phyloP scores from a whole-genome alignment of 2,888 invertebrate genomes.

The Eilema depressum region DNA sequence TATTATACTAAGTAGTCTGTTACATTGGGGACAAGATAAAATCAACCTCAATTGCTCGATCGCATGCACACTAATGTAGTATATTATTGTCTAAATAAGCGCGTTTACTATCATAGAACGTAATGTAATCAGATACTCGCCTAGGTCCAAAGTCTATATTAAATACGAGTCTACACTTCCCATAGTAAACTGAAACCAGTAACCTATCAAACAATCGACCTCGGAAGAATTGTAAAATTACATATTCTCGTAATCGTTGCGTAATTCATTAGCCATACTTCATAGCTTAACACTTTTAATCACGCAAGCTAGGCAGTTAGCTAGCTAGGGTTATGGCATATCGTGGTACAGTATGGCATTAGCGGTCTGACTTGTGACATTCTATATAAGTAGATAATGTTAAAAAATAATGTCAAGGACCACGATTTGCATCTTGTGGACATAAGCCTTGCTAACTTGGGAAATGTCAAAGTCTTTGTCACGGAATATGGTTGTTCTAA shows the following conservation, averaged over 20 bases:
- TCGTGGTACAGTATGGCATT: neutral
- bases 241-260: constrained; percentile 25
- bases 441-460: constrained; percentile 53
- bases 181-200: constrained; percentile 20
- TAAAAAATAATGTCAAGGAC: constrained; percentile 77
- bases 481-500: constrained; percentile 9
- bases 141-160: constrained; percentile 14
- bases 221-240: constrained; percentile 28
- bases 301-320: constrained; percentile 24
- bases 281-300: constrained; percentile 22
- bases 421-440: constrained; percentile 68
- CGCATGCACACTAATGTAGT: constrained; percentile 13
- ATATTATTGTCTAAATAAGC: constrained; percentile 12
- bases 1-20: neutral
- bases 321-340: constrained; percentile 20
- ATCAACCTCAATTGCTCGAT: constrained; percentile 19
- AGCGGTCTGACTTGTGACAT: constrained; percentile 49
- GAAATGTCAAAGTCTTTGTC: constrained; percentile 38
- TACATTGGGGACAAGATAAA: constrained; percentile 11
- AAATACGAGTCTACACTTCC: constrained; percentile 17
- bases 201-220: constrained; percentile 19
- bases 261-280: constrained; percentile 25
- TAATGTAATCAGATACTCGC: constrained; percentile 17
- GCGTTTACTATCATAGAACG: constrained; percentile 2
- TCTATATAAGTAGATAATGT: constrained; percentile 53